A percentile compares a stretch with the other conserved stretches of the same genome.
Conservation (phyloP, 1,140 invertebrate species). For the Idris sp. region DNA sequence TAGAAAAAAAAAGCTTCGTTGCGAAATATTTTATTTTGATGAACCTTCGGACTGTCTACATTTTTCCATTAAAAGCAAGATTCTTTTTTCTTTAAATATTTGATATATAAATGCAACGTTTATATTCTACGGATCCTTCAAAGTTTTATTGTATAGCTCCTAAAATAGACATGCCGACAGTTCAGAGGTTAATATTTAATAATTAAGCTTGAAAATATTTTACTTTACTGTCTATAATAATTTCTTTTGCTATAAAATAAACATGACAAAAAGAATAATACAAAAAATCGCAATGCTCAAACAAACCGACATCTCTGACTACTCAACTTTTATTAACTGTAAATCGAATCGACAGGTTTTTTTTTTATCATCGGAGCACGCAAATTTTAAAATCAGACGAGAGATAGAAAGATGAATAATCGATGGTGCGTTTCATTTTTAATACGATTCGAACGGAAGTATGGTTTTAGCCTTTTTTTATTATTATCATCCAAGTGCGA, state of each 20-base stretch:
- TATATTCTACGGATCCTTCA: no score
- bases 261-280: conserved; percentile 9
- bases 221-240: no score
- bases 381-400: conserved; percentile 42
- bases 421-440: conserved; percentile 49
- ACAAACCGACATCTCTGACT: conserved; percentile 9
- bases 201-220: no score
- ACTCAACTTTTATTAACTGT: conserved; percentile 37
- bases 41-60: no score
- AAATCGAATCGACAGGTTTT: conserved; percentile 48
- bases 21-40: no score
- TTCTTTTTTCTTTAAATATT: no score
- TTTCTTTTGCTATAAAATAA: neutral
- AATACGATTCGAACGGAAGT: conserved; percentile 51
- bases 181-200: no score
- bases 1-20: no score
- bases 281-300: conserved; percentile 6
- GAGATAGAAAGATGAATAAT: conserved; percentile 55
- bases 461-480: conserved; percentile 54
- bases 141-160: no score
- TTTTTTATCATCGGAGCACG: conserved; percentile 31
- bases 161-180: no score
- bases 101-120: no score
- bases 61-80: no score
- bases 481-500: conserved; percentile 41